phyloP scores from a whole-genome alignment of 2,888 invertebrate genomes.

The Lumbricus terrestris region DNA sequence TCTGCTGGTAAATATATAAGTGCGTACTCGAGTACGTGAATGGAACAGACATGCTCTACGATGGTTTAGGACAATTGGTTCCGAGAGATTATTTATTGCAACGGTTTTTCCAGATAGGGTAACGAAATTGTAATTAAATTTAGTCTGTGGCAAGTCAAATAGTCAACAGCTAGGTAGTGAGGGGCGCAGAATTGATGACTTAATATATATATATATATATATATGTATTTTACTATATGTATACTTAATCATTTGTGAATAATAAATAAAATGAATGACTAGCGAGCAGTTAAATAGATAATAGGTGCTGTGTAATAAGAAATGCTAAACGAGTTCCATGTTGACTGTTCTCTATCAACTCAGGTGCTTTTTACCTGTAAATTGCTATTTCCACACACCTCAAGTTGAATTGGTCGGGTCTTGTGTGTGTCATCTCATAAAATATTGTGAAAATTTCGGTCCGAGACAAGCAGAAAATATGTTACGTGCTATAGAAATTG shows the following conservation, averaged over 20 bases:
- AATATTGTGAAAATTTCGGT: background rate
- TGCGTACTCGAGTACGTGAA: background rate
- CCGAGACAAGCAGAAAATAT: background rate
- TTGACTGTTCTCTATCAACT: background rate
- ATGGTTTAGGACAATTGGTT: background rate
- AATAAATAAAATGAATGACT: slow-evolving; percentile 3
- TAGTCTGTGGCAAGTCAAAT: background rate
- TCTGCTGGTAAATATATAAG: background rate
- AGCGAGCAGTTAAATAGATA: background rate
- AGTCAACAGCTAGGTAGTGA: background rate
- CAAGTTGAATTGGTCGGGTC: background rate
- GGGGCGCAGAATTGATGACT: background rate
- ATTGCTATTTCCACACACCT: background rate
- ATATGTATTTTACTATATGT: background rate
- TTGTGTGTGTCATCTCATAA: background rate
- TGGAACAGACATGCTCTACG: background rate
- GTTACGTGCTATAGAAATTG: background rate
- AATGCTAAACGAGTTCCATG: background rate
- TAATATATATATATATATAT: slow-evolving; percentile 3
- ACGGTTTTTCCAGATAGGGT: background rate
- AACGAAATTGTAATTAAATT: slow-evolving; percentile 14
- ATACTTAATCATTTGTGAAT: background rate
- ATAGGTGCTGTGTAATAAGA: background rate
- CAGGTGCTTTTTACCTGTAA: too few relatives aligned
- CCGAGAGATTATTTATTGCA: background rate